Conservation (phyloP, 2,888 invertebrate genomes). For the Heliconius ethilla region DNA sequence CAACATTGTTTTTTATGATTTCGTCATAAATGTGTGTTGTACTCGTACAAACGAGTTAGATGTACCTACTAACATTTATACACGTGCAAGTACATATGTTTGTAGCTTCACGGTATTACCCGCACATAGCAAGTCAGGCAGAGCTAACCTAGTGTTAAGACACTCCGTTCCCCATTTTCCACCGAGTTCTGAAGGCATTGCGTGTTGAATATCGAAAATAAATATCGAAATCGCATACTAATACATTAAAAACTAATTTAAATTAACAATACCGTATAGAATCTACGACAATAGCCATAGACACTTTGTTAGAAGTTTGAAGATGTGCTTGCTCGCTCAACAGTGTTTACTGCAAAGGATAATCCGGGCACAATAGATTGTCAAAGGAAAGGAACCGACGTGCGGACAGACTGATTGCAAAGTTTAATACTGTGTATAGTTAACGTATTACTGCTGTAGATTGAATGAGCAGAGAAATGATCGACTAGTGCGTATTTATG, state of each 20-base stretch:
- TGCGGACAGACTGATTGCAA: not conserved
- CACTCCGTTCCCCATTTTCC: too few species aligned
- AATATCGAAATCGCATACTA: not conserved
- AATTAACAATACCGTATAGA: not conserved
- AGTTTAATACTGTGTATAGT: not conserved
- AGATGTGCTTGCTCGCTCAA: conserved; percentile 8
- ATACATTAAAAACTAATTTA: not conserved
- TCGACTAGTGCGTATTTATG: too few species aligned
- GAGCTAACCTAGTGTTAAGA: too few species aligned
- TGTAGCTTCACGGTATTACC: too few species aligned
- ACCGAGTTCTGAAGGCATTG: too few species aligned
- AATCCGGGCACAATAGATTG: conserved; percentile 8
- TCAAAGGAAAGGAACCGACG: conserved; percentile 12
- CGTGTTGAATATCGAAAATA: not conserved
- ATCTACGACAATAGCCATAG: conserved; percentile 1
- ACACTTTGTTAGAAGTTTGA: conserved; percentile 10
- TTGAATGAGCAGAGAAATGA: too few species aligned
- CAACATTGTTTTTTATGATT: conserved; percentile 22
- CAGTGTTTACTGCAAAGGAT: conserved; percentile 22
- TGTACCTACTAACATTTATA: not conserved
- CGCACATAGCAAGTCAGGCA: too few species aligned
- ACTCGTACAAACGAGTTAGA: not conserved
- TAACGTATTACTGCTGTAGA: not conserved
- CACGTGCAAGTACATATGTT: not conserved
- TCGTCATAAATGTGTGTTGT: conserved; percentile 5